A percentile compares a stretch with the other conserved stretches of the same genome.
These are phyloP conservation scores for Pseudocheirus occidentalis DNA, from an alignment of 2,797 vertebrate species.

Conservation along the genomic window DNA sequence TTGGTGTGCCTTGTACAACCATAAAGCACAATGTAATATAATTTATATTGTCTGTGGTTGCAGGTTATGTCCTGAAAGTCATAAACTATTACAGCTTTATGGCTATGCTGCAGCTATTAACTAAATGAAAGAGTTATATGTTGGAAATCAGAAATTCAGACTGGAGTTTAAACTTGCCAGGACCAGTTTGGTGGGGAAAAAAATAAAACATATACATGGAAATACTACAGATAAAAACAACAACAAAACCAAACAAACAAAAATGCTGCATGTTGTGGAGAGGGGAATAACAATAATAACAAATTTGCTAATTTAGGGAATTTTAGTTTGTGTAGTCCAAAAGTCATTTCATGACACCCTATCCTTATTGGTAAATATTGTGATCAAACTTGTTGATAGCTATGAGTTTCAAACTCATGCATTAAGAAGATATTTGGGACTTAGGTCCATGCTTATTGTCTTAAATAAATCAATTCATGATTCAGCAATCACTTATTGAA, in stretches of 20 bases:
- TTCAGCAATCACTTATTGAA: background rate
- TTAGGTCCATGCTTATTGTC: background rate
- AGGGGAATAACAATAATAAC: background rate
- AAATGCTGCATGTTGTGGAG: rapidly evolving
- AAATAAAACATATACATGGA: slow-evolving; percentile 50
- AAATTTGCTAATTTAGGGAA: background rate
- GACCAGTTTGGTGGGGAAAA: slow-evolving; percentile 40
- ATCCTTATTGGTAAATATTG: background rate
- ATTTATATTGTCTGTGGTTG: slow-evolving; percentile 84
- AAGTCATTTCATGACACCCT: background rate
- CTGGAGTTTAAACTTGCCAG: slow-evolving; percentile 75
- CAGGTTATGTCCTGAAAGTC: slow-evolving; percentile 82
- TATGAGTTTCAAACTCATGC: rapidly evolving
- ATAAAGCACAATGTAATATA: slow-evolving; percentile 77
- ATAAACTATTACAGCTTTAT: slow-evolving; percentile 82
- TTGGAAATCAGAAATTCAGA: slow-evolving; percentile 77
- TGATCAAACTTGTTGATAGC: too few species aligned
- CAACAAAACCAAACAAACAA: slow-evolving; percentile 41
- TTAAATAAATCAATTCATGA: background rate
- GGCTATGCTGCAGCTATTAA: slow-evolving; percentile 81
- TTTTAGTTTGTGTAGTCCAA: background rate
- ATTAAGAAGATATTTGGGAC: background rate
- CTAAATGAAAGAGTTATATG: slow-evolving; percentile 83
- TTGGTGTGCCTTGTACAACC: slow-evolving; percentile 71
- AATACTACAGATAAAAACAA: slow-evolving; percentile 61